These are phyloP conservation scores for Pterostichus niger DNA, from an alignment of 2,888 invertebrate genomes.

Conservation along the genomic window DNA sequence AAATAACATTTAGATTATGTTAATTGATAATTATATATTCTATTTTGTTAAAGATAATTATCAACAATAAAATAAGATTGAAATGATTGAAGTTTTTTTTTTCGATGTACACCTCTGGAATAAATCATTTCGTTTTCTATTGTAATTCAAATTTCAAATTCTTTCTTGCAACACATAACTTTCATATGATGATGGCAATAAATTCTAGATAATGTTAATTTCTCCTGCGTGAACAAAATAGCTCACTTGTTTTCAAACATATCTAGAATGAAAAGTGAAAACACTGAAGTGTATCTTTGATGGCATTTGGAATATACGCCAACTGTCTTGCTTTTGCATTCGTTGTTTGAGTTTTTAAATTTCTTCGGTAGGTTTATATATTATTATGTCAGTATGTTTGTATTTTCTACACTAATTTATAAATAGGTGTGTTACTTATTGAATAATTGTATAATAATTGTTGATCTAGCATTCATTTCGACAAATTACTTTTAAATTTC, in stretches of 20 bases:
- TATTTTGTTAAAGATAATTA: conserved; percentile 1
- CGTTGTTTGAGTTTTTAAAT: background rate
- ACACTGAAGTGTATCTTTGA: conserved; percentile 19
- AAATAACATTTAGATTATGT: background rate
- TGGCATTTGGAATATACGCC: background rate
- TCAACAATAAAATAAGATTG: too few relatives aligned
- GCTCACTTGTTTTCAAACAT: conserved; percentile 23
- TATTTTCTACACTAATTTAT: background rate
- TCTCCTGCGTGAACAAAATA: conserved; percentile 33
- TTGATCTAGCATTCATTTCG: background rate
- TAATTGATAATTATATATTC: conserved; percentile 18
- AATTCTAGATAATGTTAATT: conserved; percentile 15
- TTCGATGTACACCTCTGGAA: conserved; percentile 19
- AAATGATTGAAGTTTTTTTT: conserved; percentile 4
- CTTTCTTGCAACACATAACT: conserved; percentile 30
- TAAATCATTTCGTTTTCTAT: conserved; percentile 20
- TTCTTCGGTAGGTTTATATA: conserved; percentile 22
- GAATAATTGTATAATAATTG: conserved; percentile 9
- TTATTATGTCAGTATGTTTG: conserved; percentile 15
- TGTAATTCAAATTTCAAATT: conserved; percentile 26
- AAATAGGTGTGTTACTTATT: background rate
- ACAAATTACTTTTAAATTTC: too few relatives aligned
- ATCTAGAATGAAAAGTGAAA: conserved; percentile 29
- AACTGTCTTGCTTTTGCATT: background rate
- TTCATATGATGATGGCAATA: conserved; percentile 34